phyloP scores from a whole-genome alignment of 2,797 vertebrate species.

The Hypotaenidia philippensis region DNA sequence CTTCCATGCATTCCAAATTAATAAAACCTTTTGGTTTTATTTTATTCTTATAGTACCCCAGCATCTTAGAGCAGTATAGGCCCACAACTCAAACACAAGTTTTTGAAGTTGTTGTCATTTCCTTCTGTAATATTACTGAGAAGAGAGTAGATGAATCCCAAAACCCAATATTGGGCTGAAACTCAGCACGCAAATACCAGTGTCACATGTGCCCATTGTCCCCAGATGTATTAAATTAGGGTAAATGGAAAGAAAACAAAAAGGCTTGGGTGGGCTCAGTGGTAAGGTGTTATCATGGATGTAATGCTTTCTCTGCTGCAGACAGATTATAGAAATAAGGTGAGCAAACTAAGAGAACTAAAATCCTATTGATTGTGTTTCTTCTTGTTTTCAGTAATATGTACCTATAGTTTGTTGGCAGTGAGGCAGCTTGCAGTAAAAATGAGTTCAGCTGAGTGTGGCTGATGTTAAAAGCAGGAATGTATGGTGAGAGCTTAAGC shows the following conservation, averaged over 20 bases:
- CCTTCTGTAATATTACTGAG: not conserved
- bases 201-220: not conserved
- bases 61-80: not conserved
- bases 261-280: not conserved
- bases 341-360: not conserved
- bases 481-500: not conserved
- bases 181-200: not conserved
- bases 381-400: not conserved
- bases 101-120: not conserved
- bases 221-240: not conserved
- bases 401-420: not conserved
- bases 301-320: not conserved
- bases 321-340: not conserved
- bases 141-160: not conserved
- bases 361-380: not conserved
- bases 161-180: not conserved
- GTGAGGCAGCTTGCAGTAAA: not conserved
- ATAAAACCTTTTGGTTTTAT: not conserved
- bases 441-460: not conserved
- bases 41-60: not conserved
- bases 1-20: not conserved
- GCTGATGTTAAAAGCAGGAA: not conserved
- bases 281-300: not conserved
- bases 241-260: not conserved
- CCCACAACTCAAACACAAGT: not conserved